Evolutionary conservation across 2,113 vertebrate species (phyloP).

Genomic region (Clarias batrachus): DNA sequence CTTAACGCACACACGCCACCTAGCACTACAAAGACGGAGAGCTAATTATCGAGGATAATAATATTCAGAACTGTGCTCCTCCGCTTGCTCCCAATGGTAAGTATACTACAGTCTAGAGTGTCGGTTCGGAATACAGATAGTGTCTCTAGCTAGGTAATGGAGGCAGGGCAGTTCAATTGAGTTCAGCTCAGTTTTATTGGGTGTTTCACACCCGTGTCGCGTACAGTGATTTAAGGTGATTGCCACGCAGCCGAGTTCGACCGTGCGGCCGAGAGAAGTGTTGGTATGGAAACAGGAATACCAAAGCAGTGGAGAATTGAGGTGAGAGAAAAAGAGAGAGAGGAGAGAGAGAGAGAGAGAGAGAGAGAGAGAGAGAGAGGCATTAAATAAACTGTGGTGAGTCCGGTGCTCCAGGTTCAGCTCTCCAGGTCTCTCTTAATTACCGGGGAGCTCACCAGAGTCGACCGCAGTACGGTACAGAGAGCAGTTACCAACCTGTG

Average conservation of each 20-base stretch:
- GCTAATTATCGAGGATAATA: conserved; percentile 41
- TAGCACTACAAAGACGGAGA: conserved; percentile 18
- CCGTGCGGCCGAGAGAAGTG: conserved; percentile 36
- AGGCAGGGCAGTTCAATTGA: conserved; percentile 22
- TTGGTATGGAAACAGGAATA: conserved; percentile 53
- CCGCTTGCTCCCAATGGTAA: background rate
- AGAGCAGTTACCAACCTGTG: background rate
- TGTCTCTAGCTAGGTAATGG: background rate
- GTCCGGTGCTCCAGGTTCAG: conserved; percentile 44
- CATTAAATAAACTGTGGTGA: conserved; percentile 44
- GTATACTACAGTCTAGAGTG: conserved; percentile 5
- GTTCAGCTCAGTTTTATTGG: conserved; percentile 38
- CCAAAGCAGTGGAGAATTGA: conserved; percentile 1
- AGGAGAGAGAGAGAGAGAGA: background rate
- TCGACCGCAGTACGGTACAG: conserved; percentile 9
- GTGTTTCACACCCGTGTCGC: background rate
- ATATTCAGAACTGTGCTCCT: conserved; percentile 15
- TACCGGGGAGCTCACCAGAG: conserved; percentile 46
- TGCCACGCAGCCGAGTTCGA: conserved; percentile 19
- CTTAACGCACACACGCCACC: conserved; percentile 27
- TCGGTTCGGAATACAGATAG: background rate
- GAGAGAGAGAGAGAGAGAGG: background rate
- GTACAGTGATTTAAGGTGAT: conserved; percentile 21
- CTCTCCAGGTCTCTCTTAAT: conserved; percentile 54
- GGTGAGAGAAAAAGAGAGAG: conserved; percentile 5